Percentiles rank a stretch among this genome's conserved stretches.
Conservation (phyloP, 2,113 vertebrate genomes). For the Amphiprion percula region DNA sequence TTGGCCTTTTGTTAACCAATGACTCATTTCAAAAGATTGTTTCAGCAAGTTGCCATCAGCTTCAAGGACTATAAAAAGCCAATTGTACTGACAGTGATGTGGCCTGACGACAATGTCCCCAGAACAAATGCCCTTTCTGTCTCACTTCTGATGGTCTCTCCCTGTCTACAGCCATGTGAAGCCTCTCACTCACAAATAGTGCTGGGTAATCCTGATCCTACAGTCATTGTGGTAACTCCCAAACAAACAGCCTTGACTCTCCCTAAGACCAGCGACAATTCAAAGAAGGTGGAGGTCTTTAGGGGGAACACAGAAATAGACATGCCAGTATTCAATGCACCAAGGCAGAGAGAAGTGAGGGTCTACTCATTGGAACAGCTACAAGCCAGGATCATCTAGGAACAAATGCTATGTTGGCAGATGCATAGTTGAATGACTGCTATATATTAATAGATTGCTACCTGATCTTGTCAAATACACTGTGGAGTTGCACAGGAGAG, state of each 20-base stretch:
- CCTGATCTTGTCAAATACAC: constrained; percentile 26
- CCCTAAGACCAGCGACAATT: constrained; percentile 60
- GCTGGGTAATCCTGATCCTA: constrained; percentile 57
- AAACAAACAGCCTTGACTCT: constrained; percentile 60
- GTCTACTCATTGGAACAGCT: constrained; percentile 32
- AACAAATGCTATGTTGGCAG: constrained; percentile 48
- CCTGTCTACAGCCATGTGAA: constrained; percentile 68
- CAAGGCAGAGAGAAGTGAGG: constrained; percentile 12
- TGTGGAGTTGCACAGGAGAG: neutral
- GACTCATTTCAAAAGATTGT: constrained; percentile 37
- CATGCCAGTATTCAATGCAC: constrained; percentile 23
- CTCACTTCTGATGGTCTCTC: constrained; percentile 54
- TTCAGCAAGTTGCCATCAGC: constrained; percentile 21
- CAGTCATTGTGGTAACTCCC: constrained; percentile 30
- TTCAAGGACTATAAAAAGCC: constrained; percentile 69
- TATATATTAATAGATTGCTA: constrained; percentile 48
- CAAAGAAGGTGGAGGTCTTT: constrained; percentile 56
- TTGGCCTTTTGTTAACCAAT: constrained; percentile 4
- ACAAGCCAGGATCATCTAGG: constrained; percentile 35
- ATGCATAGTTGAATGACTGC: constrained; percentile 18
- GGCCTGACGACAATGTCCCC: constrained; percentile 57
- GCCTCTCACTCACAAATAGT: constrained; percentile 73
- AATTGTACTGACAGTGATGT: constrained; percentile 59
- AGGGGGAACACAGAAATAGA: constrained; percentile 68
- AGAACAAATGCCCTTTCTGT: constrained; percentile 72